Conservation (phyloP, 2,888 invertebrate genomes). For the Craniophora ligustri region DNA sequence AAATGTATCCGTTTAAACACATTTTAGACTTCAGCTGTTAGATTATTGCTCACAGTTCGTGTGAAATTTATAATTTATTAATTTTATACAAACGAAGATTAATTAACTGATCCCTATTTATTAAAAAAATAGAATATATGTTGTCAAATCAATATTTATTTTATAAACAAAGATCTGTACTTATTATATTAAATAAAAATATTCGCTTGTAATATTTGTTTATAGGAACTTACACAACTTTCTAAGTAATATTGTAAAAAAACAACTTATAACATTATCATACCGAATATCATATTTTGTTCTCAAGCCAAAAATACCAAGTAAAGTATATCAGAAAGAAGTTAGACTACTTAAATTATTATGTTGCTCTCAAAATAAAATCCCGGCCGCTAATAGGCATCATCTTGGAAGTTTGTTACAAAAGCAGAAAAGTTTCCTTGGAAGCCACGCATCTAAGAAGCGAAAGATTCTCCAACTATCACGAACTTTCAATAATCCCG, state of each 20-base stretch:
- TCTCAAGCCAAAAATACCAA: neutral
- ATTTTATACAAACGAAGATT: too few species aligned
- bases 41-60: conserved; percentile 6
- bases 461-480: conserved; percentile 79
- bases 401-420: conserved; percentile 63
- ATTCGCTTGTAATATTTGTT: too few species aligned
- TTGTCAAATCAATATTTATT: too few species aligned
- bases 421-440: conserved; percentile 68
- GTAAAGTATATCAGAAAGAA: conserved; percentile 20
- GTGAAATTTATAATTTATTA: neutral
- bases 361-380: conserved; percentile 49
- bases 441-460: conserved; percentile 75
- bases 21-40: conserved; percentile 9
- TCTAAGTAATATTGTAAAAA: too few species aligned
- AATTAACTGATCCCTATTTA: too few species aligned
- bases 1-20: conserved; percentile 32
- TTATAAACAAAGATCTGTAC: too few species aligned
- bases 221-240: too few species aligned
- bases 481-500: conserved; percentile 78
- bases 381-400: conserved; percentile 63
- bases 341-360: conserved; percentile 45
- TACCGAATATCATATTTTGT: neutral
- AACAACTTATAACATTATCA: too few species aligned
- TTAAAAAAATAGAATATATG: too few species aligned
- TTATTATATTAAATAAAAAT: too few species aligned